Evolutionary conservation across 2,113 vertebrate species (phyloP), one percentile per base, ranked within the genome.

Genomic region (Oreochromis tanganicae): DNA sequence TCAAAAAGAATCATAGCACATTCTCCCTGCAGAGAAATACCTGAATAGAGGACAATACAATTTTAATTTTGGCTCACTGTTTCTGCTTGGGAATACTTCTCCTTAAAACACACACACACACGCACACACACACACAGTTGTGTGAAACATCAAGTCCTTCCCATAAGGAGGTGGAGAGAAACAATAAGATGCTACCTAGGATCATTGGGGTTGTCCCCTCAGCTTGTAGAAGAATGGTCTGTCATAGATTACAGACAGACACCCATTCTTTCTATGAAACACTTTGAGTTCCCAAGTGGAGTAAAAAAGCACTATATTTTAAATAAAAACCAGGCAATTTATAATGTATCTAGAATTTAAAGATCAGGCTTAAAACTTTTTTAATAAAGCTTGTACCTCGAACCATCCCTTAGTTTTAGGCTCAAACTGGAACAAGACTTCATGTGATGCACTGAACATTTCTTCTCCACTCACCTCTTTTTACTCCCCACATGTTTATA

Each of bases 151-250:
- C 12, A 12, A 14, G 21, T 43, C 1, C 11, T 46, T 71, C 13
- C 13, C 38, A 24, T 24, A 43, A 14, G 38, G n/a, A 21, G n/a
- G 36, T 24, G 46, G n/a, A 17, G 1, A 27, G n/a, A 73, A 46
- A 46, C 38, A 0, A 43, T 14, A 73, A 10, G 21, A 24, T 46
- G 68, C 38, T 24, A 46, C 38, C 38, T 46, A 71, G 38, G 21
- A 27, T 27, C 14, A 41, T 73, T 46, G 8, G 5, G 13, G 21
- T 73, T 9, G 36, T 41, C 10, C 63, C 0, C n/a, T 68, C n/a
- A 4, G 63, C 36, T 41, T 71, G 10, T 66, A 7, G 61, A 66
- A 34, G 34, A 66, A 66, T n/a, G 61, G 61, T 38, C 61, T 66
- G 36, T 71, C 36, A 71, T 41, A 5, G 63, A 24, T 71, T 41